A percentile compares a stretch with the other conserved stretches of the same genome.
Evolutionary conservation across 2,797 vertebrate genomes (phyloP).

Genomic region (Poecilia velifera): DNA sequence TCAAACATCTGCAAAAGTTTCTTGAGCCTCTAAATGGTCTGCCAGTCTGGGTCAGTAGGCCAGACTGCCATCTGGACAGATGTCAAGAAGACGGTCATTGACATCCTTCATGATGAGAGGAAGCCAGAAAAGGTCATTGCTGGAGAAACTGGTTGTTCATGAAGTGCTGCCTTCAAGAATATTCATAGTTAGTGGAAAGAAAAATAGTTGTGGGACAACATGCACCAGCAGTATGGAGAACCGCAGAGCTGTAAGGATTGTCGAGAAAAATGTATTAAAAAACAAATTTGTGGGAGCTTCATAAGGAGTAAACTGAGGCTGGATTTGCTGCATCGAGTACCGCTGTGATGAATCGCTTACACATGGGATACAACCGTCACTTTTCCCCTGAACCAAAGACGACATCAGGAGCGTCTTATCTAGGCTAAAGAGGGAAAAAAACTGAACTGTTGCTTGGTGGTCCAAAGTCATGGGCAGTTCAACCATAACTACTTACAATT

Average conservation of each 20-base stretch:
- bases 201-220: neutral
- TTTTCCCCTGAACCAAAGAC: neutral
- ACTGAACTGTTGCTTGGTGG: neutral
- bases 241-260: neutral
- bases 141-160: neutral
- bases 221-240: neutral
- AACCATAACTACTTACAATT: no score
- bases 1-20: neutral
- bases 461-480: neutral
- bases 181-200: neutral
- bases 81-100: neutral
- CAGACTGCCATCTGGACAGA: neutral
- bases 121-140: neutral
- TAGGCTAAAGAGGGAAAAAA: neutral
- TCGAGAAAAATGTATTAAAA: neutral
- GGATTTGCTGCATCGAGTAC: neutral
- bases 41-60: neutral
- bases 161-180: neutral
- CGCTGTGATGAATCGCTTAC: neutral
- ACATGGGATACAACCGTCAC: neutral
- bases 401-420: neutral
- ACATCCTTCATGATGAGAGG: neutral
- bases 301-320: neutral
- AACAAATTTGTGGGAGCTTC: neutral
- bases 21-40: neutral